Base-by-base conservation (phyloP, 2,888 invertebrate genomes). In the Caenorhabditis zanzibari region DNA sequence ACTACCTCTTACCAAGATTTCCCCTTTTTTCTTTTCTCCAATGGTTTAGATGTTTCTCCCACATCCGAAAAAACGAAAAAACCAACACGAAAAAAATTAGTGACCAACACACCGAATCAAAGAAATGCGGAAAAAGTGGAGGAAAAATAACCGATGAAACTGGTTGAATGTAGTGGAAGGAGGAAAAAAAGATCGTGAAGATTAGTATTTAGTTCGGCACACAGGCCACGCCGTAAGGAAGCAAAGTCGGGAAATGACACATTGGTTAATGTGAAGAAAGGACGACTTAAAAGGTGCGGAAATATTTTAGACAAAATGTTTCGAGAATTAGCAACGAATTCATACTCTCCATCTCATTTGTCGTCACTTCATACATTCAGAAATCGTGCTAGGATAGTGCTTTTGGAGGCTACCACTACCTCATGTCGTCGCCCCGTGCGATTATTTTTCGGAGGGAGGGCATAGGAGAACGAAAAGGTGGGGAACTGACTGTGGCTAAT, bases 401-500 rank as follows among this genome's bases (percentile, higher is more conserved):
- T 63, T 63, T 63, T 63, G 47, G 63, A 63, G 63, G 63, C 47
- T 63, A 61, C 61, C 32, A 68, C 66, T 52, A 54, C 68, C 38
- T 38, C 68, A 68, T 68, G 68, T 68, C n/a, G n/a, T n/a, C n/a
- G n/a, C n/a, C 68, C 68, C 26, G 49, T 49, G 41, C 68, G 68
- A 68, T 68, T 68, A 54, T 68, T 68, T 54, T 68, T 68, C 54
- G 68, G 54, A 54, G 26, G 22, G 54, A 38, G 38, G 22, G 47
- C n/a, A 35, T 14, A 28, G 14, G 32, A 66, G 19, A 35, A 14
- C 28, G 16, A 38, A 41, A 22, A 22, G 44, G 16, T 3, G 9
- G 63, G 52, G 66, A 24, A 68, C 54, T 68, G 68, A 68, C 54
- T 68, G 68, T 68, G 68, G 68, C 68, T 68, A 68, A 68, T 68